phyloP scores from a whole-genome alignment of 1,140 invertebrate genomes.

The Plodia interpunctella region DNA sequence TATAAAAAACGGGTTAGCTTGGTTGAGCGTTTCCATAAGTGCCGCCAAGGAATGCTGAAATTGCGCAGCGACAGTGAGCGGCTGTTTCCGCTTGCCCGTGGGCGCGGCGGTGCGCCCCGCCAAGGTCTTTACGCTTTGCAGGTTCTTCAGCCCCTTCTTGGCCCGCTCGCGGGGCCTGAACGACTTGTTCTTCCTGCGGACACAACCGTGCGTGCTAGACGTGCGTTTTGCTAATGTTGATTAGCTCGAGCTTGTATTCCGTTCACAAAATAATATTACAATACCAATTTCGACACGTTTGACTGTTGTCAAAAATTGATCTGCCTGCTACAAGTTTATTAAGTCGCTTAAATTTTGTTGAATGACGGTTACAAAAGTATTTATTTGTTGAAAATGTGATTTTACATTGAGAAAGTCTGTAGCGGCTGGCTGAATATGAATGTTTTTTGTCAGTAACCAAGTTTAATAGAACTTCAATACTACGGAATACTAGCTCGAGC shows the following conservation, averaged over 20 bases:
- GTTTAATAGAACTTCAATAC: neutral
- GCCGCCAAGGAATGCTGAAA: constrained; percentile 95
- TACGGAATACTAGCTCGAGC: neutral
- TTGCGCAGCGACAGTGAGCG: constrained; percentile 94
- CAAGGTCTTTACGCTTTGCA: constrained; percentile 93
- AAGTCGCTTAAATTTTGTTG: too few species aligned
- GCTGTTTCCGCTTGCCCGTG: constrained; percentile 88
- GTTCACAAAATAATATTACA: neutral
- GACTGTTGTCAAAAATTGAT: too few species aligned
- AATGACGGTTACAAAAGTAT: too few species aligned
- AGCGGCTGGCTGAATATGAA: too few species aligned
- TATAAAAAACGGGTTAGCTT: constrained; percentile 98
- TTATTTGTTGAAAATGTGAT: too few species aligned
- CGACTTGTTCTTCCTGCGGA: constrained; percentile 92
- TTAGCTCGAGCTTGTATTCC: constrained; percentile 7
- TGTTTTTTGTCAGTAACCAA: too few species aligned
- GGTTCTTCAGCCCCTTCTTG: constrained; percentile 90
- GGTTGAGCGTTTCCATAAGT: constrained; percentile 95
- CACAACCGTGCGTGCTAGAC: neutral
- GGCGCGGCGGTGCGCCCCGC: constrained; percentile 83
- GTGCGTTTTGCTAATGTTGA: neutral
- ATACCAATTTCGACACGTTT: too few species aligned
- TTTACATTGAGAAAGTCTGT: too few species aligned
- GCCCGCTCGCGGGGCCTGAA: constrained; percentile 88
- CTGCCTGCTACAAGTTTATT: too few species aligned